Evolutionary conservation across 2,113 vertebrate genomes (phyloP).

Genomic region (Chionodraco myersi): DNA sequence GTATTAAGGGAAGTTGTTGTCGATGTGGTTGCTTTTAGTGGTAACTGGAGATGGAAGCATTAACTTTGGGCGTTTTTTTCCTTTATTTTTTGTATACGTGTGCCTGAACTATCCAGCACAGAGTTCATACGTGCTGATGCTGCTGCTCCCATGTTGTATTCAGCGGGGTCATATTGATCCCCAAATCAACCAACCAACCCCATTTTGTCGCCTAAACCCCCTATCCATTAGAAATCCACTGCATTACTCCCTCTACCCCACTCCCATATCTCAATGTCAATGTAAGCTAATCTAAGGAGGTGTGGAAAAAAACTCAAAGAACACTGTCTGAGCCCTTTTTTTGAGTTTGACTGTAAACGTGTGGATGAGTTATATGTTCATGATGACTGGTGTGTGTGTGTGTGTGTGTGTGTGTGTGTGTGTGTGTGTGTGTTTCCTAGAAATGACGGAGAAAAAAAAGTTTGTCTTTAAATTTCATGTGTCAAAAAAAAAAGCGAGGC

Average conservation of each 20-base stretch:
- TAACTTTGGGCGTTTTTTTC: slow-evolving; percentile 60
- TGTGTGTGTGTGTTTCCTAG: slow-evolving; percentile 33
- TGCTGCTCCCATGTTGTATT: slow-evolving; percentile 80
- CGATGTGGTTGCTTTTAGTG: slow-evolving; percentile 66
- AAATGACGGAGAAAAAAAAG: slow-evolving; percentile 40
- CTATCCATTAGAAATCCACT: slow-evolving; percentile 72
- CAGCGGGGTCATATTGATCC: slow-evolving; percentile 78
- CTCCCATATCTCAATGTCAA: slow-evolving; percentile 78
- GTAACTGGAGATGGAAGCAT: slow-evolving; percentile 77
- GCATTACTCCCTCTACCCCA: slow-evolving; percentile 63
- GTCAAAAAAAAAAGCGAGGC: slow-evolving; percentile 74
- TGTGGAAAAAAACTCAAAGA: slow-evolving; percentile 67
- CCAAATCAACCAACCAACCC: slow-evolving; percentile 41
- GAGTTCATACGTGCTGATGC: slow-evolving; percentile 79
- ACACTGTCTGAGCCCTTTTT: slow-evolving; percentile 82
- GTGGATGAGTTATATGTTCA: slow-evolving; percentile 49
- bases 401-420: slow-evolving; percentile 34
- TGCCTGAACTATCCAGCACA: slow-evolving; percentile 84
- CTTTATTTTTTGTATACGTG: slow-evolving; percentile 49
- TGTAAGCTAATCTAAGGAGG: slow-evolving; percentile 86
- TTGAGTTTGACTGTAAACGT: slow-evolving; percentile 73
- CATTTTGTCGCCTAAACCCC: slow-evolving; percentile 27
- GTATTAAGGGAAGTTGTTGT: slow-evolving; percentile 69
- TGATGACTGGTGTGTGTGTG: slow-evolving; percentile 43
- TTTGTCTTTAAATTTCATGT: slow-evolving; percentile 73